These are phyloP conservation scores for Pao palembangensis DNA, from an alignment of 2,113 vertebrate species.

Conservation along the genomic window DNA sequence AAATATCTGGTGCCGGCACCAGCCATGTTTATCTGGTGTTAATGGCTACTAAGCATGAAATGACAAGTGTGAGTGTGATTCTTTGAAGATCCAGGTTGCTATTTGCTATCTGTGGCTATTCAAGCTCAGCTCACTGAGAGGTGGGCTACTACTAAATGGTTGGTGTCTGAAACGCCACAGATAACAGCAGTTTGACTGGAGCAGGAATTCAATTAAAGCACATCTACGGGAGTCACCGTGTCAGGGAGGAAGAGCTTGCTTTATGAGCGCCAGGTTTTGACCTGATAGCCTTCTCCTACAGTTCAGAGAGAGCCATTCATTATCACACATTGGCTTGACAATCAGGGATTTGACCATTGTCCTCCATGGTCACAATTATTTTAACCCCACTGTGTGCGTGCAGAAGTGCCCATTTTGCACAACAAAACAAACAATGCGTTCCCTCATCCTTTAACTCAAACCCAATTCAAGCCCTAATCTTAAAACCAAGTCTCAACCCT, in stretches of 20 bases:
- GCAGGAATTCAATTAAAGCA: constrained; percentile 36
- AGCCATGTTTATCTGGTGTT: constrained; percentile 39
- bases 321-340: constrained; percentile 55
- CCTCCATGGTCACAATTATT: constrained; percentile 7
- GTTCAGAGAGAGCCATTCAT: constrained; percentile 33
- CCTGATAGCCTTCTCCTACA: constrained; percentile 5
- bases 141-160: constrained; percentile 23
- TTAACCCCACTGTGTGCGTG: background rate
- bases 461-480: too few species aligned
- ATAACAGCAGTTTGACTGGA: constrained; percentile 34
- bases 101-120: background rate
- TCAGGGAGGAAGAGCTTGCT: constrained; percentile 13
- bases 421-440: too few species aligned
- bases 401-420: too few species aligned
- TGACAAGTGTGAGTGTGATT: constrained; percentile 6
- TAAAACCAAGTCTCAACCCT: too few species aligned
- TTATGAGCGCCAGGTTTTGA: constrained; percentile 2
- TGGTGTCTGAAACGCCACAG: constrained; percentile 27
- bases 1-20: constrained; percentile 37
- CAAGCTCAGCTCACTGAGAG: constrained; percentile 32
- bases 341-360: constrained; percentile 35
- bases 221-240: constrained; percentile 28
- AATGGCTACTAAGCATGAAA: constrained; percentile 24
- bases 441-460: too few species aligned
- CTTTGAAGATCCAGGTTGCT: constrained; percentile 8